Evolutionary conservation across 1,140 invertebrate species (phyloP).

Genomic region (Drosophila erecta): DNA sequence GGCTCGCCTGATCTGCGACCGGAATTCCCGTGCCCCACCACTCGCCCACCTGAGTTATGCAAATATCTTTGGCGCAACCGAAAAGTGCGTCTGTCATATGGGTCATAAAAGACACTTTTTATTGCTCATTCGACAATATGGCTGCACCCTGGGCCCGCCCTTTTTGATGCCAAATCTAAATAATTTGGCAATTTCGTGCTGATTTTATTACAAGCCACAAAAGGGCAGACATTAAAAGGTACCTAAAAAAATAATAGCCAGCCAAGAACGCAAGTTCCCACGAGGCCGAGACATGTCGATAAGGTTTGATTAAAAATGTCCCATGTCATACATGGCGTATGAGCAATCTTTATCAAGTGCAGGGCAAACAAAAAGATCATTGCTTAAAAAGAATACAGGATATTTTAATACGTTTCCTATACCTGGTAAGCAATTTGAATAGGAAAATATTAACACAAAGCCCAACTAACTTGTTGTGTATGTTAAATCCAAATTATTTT

Average conservation of each 20-base stretch:
- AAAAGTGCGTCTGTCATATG: conserved; percentile 38
- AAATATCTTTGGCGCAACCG: conserved; percentile 42
- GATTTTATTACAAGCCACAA: conserved; percentile 56
- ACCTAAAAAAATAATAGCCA: conserved; percentile 7
- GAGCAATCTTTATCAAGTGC: conserved; percentile 7
- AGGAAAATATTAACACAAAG: no score
- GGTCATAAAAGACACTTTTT: conserved; percentile 47
- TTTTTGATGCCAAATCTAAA: conserved; percentile 52
- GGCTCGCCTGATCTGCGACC: conserved; percentile 7
- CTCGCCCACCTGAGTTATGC: conserved; percentile 39
- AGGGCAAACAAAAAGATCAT: neutral
- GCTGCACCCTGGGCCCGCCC: conserved; percentile 19
- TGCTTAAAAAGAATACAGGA: no score
- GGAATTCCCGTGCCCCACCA: neutral
- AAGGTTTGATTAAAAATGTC: conserved; percentile 44
- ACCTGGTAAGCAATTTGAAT: no score
- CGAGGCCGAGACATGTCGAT: conserved; percentile 10
- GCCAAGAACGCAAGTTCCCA: neutral
- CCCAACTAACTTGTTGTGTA: no score
- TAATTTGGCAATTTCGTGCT: conserved; percentile 55
- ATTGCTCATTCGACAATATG: conserved; percentile 56
- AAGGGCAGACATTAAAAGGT: conserved; percentile 45
- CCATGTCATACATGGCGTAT: conserved; percentile 23
- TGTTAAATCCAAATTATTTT: no score
- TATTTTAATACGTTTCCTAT: no score